These are phyloP conservation scores for Oceanodroma leucorhoa DNA, from an alignment of 2,797 vertebrate genomes.

Conservation along the genomic window DNA sequence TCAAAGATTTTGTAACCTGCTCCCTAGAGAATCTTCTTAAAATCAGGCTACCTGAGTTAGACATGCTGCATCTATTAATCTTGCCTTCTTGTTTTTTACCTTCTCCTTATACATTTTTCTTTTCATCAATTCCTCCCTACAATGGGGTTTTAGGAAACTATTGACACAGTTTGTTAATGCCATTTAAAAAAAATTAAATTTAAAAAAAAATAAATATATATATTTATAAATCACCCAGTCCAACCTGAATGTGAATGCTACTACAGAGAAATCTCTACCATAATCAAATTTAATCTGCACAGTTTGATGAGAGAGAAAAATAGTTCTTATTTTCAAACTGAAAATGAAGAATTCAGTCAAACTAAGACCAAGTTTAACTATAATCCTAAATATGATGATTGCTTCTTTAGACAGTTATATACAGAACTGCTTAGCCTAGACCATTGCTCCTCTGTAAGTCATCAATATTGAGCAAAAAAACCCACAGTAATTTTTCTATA, in stretches of 20 bases:
- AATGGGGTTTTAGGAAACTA: background rate
- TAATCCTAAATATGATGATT: background rate
- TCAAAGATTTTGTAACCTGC: background rate
- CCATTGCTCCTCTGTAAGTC: background rate
- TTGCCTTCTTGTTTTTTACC: background rate
- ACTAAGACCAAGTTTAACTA: background rate
- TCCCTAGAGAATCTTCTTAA: background rate
- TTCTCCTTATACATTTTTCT: background rate
- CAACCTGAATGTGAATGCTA: background rate
- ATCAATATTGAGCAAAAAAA: background rate
- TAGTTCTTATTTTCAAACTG: background rate
- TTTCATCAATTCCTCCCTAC: background rate
- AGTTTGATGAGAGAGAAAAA: background rate
- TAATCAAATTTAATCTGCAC: background rate
- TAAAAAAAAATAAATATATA: background rate
- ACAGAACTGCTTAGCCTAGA: background rate
- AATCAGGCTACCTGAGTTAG: background rate
- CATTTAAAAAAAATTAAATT: background rate
- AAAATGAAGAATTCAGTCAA: background rate
- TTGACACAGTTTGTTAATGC: background rate
- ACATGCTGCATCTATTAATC: background rate
- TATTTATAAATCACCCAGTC: background rate
- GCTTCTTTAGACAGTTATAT: background rate
- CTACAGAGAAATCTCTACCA: background rate
- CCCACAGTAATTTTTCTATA: accelerated